Evolutionary conservation across 1,140 invertebrate species (phyloP), one percentile per base, ranked within the genome.

Genomic region (Acyrthosiphon pisum): DNA sequence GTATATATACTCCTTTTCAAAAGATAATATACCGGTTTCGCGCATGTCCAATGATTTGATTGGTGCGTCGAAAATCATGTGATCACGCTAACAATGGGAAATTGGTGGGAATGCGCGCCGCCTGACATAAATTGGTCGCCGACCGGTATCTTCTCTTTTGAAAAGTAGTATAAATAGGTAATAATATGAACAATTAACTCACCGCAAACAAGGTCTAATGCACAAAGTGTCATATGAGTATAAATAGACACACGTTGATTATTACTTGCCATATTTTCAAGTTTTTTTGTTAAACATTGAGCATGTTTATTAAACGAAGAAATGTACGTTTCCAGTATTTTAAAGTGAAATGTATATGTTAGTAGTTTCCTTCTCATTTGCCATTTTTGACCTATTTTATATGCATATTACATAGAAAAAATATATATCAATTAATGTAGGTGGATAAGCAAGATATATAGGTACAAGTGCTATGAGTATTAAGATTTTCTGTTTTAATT

Each of bases 181-280:
- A 41, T 41, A 41, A 4, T 41, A 41, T 41, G 41, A 46, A 46
- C 44, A 46, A 53, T 93, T 11, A 93, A 96, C 96, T 96, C 95
- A 97, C 97, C 97, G 95, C 97, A 98, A 93, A 98, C 98, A 94
- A 98, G 97, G 95, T 98, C 98, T 94, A 98, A 95, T 22, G 98
- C 96, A 95, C 97, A 98, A 37, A 97, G 96, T 35, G 97, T 97
- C 22, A 98, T 96, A 94, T 96, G 96, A 35, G 97, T 96, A 95
- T 97, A 97, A 56, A 98, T 96, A 95, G 98, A 96, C 94, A 97
- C 53, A 37, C 6, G 56, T n/a, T 84, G 44, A 53, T 46, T 26
- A 0, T 89, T 37, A 4, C 2, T 30, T 1, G 37, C 14, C 44
- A 87, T 50, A 23, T 37, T 83, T 46, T 26, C 94, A 93, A 99